These are phyloP conservation scores for Pelmatolapia mariae DNA, from an alignment of 2,113 vertebrate species.

Conservation along the genomic window DNA sequence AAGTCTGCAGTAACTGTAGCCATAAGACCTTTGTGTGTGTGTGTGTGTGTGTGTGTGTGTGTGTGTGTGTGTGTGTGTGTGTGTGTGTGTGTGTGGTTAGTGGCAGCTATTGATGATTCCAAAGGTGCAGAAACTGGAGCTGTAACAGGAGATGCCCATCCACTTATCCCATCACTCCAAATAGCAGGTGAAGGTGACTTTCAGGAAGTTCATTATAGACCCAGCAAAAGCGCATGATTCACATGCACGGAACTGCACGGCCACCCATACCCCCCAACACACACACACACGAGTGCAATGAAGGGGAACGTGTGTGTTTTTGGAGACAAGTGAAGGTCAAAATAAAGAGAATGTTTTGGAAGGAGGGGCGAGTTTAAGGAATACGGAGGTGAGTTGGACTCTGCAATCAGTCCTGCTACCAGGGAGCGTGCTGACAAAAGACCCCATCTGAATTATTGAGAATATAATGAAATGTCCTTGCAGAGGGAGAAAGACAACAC, in stretches of 20 bases:
- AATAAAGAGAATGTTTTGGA: background rate
- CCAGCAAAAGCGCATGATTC: background rate
- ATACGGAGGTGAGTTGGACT: constrained; percentile 7
- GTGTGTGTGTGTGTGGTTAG: background rate
- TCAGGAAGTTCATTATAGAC: constrained; percentile 41
- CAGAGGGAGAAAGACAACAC: constrained; percentile 53
- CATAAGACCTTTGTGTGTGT: background rate
- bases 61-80: background rate
- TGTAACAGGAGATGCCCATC: constrained; percentile 34
- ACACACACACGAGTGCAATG: background rate
- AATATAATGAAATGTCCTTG: constrained; percentile 70
- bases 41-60: background rate
- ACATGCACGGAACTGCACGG: background rate
- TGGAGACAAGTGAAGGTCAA: constrained; percentile 34
- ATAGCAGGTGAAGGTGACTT: constrained; percentile 64
- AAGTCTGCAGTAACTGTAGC: constrained; percentile 23
- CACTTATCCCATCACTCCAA: constrained; percentile 17
- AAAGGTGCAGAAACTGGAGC: constrained; percentile 59
- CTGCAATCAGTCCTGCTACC: background rate
- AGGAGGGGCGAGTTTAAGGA: constrained; percentile 21
- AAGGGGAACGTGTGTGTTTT: constrained; percentile 8
- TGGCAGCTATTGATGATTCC: constrained; percentile 34
- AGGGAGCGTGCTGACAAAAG: constrained; percentile 32
- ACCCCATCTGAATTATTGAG: constrained; percentile 62
- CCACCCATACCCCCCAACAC: too few relatives aligned